Percentiles rank a stretch among this genome's conserved stretches.
Conservation (phyloP, 1,140 invertebrate genomes). For the Conus ventricosus region DNA sequence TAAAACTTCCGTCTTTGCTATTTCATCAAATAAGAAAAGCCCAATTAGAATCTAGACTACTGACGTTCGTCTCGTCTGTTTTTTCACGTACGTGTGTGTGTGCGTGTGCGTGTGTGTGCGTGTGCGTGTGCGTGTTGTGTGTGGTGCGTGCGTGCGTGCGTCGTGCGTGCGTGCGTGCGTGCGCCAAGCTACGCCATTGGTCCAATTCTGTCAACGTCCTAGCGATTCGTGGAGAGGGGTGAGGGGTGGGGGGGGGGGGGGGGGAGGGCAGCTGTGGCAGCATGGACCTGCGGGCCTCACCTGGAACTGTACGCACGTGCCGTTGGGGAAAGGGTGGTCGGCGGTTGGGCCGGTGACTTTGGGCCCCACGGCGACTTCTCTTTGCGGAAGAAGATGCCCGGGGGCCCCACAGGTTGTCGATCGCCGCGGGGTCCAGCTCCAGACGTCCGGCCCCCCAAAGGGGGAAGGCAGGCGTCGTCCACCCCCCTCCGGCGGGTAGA, state of each 20-base stretch:
- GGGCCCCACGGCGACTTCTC: constrained; percentile 75
- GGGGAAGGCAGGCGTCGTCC: constrained; percentile 85
- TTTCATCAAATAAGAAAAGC: too few relatives aligned
- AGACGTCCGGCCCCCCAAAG: constrained; percentile 69
- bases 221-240: background rate
- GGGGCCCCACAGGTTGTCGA: constrained; percentile 89
- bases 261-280: background rate
- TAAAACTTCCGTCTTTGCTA: too few relatives aligned
- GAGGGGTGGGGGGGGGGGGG: background rate
- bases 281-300: constrained; percentile 40
- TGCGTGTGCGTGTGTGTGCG: too few relatives aligned
- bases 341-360: constrained; percentile 73
- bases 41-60: too few relatives aligned
- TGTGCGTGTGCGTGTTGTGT: too few relatives aligned
- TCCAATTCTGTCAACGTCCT: background rate
- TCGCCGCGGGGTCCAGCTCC: constrained; percentile 85
- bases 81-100: too few relatives aligned
- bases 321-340: constrained; percentile 58
- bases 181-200: too few relatives aligned
- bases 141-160: too few relatives aligned
- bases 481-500: constrained; percentile 89
- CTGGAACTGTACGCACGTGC: constrained; percentile 63
- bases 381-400: constrained; percentile 88
- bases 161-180: too few relatives aligned
- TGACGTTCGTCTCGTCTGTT: too few relatives aligned